Conservation (phyloP, 2,797 vertebrate genomes). For the Monodelphis domestica region DNA sequence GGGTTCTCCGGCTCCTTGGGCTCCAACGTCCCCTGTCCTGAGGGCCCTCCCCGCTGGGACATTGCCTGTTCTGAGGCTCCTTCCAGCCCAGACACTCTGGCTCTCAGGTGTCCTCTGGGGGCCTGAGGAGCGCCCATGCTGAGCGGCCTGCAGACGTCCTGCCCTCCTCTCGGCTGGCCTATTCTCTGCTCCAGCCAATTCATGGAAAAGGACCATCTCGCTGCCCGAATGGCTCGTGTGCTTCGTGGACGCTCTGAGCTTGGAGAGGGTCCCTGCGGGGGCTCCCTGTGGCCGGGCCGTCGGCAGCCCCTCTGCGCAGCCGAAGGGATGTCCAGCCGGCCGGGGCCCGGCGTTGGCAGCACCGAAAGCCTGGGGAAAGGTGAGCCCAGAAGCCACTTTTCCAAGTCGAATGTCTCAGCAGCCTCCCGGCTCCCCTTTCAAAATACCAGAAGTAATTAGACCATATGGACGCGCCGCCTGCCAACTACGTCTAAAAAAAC, state of each 20-base stretch:
- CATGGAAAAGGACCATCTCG: not conserved
- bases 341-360: not conserved
- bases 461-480: slow-evolving; percentile 80
- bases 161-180: not conserved
- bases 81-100: too few relatives aligned
- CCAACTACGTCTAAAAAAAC: slow-evolving; percentile 76
- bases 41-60: too few relatives aligned
- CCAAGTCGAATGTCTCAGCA: slow-evolving; percentile 74
- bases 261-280: accelerated
- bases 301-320: accelerated
- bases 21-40: too few relatives aligned
- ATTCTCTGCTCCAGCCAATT: not conserved
- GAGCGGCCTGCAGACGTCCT: not conserved
- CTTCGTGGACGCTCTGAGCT: accelerated
- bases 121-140: too few relatives aligned
- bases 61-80: too few relatives aligned
- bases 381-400: slow-evolving; percentile 59
- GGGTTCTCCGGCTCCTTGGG: too few relatives aligned
- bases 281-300: accelerated
- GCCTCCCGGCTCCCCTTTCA: slow-evolving; percentile 76
- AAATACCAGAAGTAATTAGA: slow-evolving; percentile 81
- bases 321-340: not conserved
- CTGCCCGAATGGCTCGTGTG: not conserved
- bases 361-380: not conserved
- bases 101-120: too few relatives aligned